Conservation (phyloP, 2,888 invertebrate species). For the Cryptosula pallasiana region DNA sequence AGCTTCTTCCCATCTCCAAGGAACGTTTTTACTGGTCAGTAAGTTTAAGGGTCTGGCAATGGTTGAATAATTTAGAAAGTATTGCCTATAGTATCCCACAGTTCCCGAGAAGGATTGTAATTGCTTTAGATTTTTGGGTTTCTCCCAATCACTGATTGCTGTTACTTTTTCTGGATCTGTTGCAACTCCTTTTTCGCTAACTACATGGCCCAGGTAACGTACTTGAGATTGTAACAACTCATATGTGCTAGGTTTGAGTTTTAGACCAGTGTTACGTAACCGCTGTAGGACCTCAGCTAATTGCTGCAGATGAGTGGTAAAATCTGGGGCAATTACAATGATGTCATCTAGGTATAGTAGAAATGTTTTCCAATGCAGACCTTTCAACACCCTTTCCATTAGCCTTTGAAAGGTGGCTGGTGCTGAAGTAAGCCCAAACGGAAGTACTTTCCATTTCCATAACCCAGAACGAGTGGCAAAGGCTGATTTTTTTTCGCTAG, state of each 20-base stretch:
- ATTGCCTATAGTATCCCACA: conserved; percentile 31
- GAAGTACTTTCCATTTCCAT: too few species aligned
- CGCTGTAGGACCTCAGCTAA: conserved; percentile 29
- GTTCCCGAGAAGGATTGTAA: conserved; percentile 31
- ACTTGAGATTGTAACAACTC: too few species aligned
- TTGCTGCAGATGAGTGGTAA: conserved; percentile 26
- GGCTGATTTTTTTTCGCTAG: too few species aligned
- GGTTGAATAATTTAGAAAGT: conserved; percentile 28
- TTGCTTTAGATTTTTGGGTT: conserved; percentile 28
- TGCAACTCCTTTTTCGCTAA: conserved; percentile 3
- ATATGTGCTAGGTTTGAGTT: conserved; percentile 26
- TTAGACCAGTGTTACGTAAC: conserved; percentile 29
- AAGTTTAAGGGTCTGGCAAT: conserved; percentile 28
- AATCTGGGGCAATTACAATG: conserved; percentile 29
- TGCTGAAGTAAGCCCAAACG: too few species aligned
- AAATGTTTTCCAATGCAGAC: too few species aligned
- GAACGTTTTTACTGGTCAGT: conserved; percentile 56
- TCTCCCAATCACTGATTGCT: conserved; percentile 28
- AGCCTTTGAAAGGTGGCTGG: too few species aligned
- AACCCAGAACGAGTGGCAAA: too few species aligned
- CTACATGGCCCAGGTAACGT: too few species aligned
- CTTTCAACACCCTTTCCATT: too few species aligned
- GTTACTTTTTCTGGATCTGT: conserved; percentile 17
- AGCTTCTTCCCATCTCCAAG: conserved; percentile 26
- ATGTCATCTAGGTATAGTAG: conserved; percentile 32